Conservation (phyloP, 2,113 vertebrate genomes). For the Ictidomys tridecemlineatus region DNA sequence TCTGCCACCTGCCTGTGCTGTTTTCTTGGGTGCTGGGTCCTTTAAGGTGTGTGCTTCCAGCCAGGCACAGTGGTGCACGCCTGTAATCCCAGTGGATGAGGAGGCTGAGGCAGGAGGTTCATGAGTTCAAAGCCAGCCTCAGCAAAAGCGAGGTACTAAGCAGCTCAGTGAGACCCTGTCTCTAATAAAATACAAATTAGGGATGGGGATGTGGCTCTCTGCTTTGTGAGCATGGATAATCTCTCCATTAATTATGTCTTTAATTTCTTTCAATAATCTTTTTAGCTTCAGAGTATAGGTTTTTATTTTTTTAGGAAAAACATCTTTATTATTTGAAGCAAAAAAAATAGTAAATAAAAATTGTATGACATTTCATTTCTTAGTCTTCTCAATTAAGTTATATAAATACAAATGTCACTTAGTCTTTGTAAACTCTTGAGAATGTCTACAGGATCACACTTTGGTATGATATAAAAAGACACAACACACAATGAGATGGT, state of each 20-base stretch:
- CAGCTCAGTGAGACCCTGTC: no score
- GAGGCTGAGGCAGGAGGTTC: no score
- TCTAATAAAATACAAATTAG: no score
- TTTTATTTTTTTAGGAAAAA: conserved; percentile 43
- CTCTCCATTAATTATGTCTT: neutral
- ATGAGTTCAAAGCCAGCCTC: no score
- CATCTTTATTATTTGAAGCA: conserved; percentile 78
- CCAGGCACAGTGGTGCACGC: no score
- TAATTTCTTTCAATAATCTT: neutral
- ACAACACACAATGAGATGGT: conserved; percentile 42
- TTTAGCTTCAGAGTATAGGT: neutral
- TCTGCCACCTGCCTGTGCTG: neutral
- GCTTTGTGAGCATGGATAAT: neutral
- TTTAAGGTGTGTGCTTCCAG: neutral
- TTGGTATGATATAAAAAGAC: conserved; percentile 19
- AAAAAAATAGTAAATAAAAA: conserved; percentile 71
- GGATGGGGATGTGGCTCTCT: neutral
- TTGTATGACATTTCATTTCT: conserved; percentile 64
- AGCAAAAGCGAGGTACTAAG: no score
- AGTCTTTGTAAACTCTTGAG: conserved; percentile 58
- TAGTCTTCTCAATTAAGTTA: conserved; percentile 59
- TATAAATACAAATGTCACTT: conserved; percentile 63
- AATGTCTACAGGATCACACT: conserved; percentile 49
- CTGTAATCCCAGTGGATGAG: no score
- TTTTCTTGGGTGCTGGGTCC: neutral